Base-by-base conservation (phyloP, 1,140 invertebrate genomes). In the Patella vulgata region DNA sequence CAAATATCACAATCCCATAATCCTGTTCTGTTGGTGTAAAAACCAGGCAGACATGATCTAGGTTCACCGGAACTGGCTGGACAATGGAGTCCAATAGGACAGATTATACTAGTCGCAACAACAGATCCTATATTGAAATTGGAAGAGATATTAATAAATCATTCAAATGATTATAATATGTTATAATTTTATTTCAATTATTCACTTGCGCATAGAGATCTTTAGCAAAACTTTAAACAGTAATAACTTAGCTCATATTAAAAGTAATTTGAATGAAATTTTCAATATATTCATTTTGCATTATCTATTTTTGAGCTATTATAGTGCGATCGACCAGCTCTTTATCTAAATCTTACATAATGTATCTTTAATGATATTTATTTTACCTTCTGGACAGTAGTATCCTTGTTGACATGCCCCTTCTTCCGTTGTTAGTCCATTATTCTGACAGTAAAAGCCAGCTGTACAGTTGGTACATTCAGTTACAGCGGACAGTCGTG, bases 331-430 rank as follows among this genome's bases (percentile, higher is more conserved):
- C n/a, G n/a, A n/a, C n/a, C n/a, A n/a, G n/a, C n/a, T n/a, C n/a
- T n/a, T n/a, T n/a, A n/a, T n/a, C n/a, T n/a, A n/a, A n/a, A n/a
- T n/a, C n/a, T n/a, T n/a, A n/a, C n/a, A n/a, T n/a, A n/a, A n/a
- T n/a, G n/a, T n/a, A n/a, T n/a, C n/a, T n/a, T n/a, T n/a, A n/a
- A n/a, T n/a, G n/a, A n/a, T n/a, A n/a, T n/a, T n/a, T n/a, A n/a
- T n/a, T 57, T 59, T 66, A 77, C 79, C 78, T 70, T 70, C 62
- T 14, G 78, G 78, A 55, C 80, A 82, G 70, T 82, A 82, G 60
- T 79, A 82, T 1, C 80, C 80, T 25, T 75, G 72, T 23, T 72
- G 71, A 68, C 80, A 82, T 4, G 59, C 59, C 3, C 73, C 78
- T 33, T 82, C 70, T n/a, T 71, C 77, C 12, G 56, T 50, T 3